These are phyloP conservation scores for Bucorvus abyssinicus DNA, from an alignment of 2,797 vertebrate species.

Conservation along the genomic window DNA sequence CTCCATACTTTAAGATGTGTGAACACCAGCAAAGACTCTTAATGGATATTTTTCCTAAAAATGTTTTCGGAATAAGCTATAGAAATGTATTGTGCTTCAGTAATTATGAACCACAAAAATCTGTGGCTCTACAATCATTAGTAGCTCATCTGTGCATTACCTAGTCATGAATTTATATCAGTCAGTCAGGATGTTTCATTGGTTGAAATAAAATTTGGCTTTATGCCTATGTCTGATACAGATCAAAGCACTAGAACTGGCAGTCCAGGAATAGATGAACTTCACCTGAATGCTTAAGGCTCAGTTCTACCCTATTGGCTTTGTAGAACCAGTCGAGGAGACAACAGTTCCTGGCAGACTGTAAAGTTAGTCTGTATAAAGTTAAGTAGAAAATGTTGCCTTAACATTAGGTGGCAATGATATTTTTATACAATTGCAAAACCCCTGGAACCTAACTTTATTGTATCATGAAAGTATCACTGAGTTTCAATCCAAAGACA, in stretches of 20 bases:
- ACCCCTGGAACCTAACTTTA: neutral
- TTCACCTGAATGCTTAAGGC: neutral
- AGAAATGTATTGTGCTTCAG: neutral
- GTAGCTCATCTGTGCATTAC: neutral
- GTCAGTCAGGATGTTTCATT: neutral
- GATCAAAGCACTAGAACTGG: too few relatives aligned
- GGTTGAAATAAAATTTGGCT: neutral
- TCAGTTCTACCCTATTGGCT: neutral
- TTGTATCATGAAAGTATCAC: neutral
- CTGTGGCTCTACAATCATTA: neutral
- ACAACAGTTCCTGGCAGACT: neutral
- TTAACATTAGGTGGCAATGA: fast-evolving
- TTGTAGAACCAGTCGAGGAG: neutral
- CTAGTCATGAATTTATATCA: neutral
- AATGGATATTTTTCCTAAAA: neutral
- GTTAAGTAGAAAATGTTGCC: neutral
- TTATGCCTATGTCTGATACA: too few relatives aligned
- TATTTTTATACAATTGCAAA: neutral
- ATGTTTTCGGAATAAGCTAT: neutral
- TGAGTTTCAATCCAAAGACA: neutral
- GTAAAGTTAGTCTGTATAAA: neutral
- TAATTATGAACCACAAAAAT: neutral
- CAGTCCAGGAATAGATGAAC: neutral
- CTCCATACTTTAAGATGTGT: neutral
- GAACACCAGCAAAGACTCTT: neutral